Conservation (phyloP, 2,113 vertebrate species). For the Anarrhichthys ocellatus region DNA sequence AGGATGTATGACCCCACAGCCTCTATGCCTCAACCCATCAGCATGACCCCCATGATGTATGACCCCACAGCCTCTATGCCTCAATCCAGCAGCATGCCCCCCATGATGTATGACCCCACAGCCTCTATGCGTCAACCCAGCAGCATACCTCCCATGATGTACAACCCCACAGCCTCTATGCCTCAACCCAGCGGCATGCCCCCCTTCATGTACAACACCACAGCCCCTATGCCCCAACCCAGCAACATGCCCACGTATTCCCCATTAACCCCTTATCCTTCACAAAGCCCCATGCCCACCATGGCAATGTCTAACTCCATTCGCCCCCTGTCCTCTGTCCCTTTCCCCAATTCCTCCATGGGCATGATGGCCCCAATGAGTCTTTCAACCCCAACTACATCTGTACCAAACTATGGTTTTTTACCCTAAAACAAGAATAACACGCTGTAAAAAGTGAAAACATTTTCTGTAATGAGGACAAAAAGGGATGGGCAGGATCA, state of each 20-base stretch:
- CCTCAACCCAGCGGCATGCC: neutral
- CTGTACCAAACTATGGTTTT: neutral
- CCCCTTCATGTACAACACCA: too few species aligned
- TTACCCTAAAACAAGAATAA: too few species aligned
- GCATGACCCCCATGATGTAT: neutral
- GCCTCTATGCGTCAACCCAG: neutral
- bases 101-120: neutral
- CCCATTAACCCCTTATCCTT: too few species aligned
- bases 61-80: neutral
- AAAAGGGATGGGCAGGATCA: too few species aligned
- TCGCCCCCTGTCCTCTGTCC: neutral
- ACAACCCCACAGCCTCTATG: neutral
- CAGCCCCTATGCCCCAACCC: too few species aligned
- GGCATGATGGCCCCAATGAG: neutral
- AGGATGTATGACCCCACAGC: neutral
- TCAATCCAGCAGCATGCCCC: neutral
- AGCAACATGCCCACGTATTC: too few species aligned
- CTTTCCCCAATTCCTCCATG: neutral
- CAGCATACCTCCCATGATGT: neutral
- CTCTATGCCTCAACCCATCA: neutral
- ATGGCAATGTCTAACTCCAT: neutral
- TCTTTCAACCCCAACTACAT: neutral
- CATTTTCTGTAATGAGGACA: too few species aligned
- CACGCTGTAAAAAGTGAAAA: too few species aligned
- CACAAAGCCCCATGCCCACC: too few species aligned